Evolutionary conservation across 1,140 invertebrate species (phyloP).

Genomic region (Brachionus sp.): DNA sequence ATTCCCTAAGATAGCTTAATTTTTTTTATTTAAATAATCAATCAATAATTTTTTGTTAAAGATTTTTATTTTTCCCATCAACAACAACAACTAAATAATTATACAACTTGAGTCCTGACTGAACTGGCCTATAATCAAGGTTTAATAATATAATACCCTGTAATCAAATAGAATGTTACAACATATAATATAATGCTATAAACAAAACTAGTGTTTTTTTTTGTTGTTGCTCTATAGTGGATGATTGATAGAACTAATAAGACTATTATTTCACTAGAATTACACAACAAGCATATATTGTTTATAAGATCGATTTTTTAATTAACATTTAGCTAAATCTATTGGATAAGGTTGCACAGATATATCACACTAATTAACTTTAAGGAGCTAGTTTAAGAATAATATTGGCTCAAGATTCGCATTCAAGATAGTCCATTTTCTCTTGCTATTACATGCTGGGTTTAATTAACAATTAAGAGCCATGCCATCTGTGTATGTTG

Average conservation of each 20-base stretch:
- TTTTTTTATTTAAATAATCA: too few species aligned
- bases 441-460: not conserved
- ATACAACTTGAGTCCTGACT: too few species aligned
- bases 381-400: not conserved
- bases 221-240: not conserved
- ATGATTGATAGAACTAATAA: constrained; percentile 4
- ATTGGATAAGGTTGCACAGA: constrained; percentile 27
- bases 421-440: not conserved
- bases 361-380: not conserved
- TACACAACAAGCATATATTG: not conserved
- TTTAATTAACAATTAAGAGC: not conserved
- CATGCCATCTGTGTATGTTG: not conserved
- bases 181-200: not conserved
- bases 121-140: too few species aligned
- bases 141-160: too few species aligned
- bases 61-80: too few species aligned
- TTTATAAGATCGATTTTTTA: constrained; percentile 4
- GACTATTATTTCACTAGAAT: not conserved
- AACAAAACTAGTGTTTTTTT: not conserved
- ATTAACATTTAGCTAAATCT: constrained; percentile 15
- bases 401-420: not conserved
- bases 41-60: too few species aligned
- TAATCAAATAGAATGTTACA: not conserved
- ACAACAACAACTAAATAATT: too few species aligned
- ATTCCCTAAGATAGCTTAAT: too few species aligned